Evolutionary conservation across 2,888 invertebrate species (phyloP).

Genomic region (Amiota minor): DNA sequence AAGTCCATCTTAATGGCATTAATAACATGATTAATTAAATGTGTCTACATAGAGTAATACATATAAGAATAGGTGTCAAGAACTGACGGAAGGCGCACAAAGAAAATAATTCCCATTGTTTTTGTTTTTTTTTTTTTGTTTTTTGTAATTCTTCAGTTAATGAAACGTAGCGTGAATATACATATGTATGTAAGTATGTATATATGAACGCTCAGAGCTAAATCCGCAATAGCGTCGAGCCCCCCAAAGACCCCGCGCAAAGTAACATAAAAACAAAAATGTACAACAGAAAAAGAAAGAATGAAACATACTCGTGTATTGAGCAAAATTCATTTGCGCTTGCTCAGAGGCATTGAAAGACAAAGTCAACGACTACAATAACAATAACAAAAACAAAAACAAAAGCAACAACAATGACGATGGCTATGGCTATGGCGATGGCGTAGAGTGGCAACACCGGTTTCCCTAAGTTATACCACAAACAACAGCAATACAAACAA

Average conservation of each 20-base stretch:
- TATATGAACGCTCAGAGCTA: not conserved
- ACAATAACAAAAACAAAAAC: too few species aligned
- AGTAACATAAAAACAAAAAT: too few species aligned
- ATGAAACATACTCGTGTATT: not conserved
- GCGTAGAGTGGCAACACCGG: slow-evolving; percentile 47
- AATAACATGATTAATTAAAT: slow-evolving; percentile 5
- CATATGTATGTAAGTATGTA: not conserved
- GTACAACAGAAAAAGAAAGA: too few species aligned
- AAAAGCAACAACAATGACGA: not conserved
- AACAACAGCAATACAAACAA: slow-evolving; percentile 1
- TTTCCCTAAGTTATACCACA: slow-evolving; percentile 39
- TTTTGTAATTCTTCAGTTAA: not conserved
- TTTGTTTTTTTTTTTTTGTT: not conserved
- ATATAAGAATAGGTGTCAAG: slow-evolving; percentile 11
- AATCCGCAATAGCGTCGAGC: slow-evolving; percentile 1
- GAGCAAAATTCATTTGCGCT: slow-evolving; percentile 23
- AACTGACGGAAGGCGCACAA: slow-evolving; percentile 1
- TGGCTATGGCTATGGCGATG: not conserved
- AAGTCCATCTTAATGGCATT: not conserved
- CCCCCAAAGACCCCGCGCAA: too few species aligned
- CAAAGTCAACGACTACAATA: slow-evolving; percentile 16
- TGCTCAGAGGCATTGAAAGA: slow-evolving; percentile 31
- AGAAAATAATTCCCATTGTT: slow-evolving; percentile 5
- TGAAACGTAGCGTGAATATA: not conserved
- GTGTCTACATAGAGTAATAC: not conserved